phyloP scores from a whole-genome alignment of 2,113 vertebrate genomes.

The Ursus arctos region DNA sequence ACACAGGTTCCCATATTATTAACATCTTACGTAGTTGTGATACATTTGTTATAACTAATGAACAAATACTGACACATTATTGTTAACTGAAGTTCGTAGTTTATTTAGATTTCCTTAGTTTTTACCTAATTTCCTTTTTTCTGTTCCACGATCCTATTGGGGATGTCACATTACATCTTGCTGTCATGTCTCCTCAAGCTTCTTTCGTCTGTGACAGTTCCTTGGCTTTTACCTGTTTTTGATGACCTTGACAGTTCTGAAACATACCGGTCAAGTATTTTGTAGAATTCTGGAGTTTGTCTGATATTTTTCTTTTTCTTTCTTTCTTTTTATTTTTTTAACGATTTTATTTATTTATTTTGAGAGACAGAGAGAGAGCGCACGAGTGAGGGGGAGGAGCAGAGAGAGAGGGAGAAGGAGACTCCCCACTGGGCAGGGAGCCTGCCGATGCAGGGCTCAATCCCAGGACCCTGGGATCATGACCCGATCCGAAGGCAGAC shows the following conservation, averaged over 20 bases:
- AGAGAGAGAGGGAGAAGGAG: neutral
- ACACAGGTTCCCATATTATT: neutral
- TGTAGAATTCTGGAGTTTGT: neutral
- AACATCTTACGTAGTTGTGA: neutral
- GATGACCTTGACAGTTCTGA: slow-evolving; percentile 9
- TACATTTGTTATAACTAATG: neutral
- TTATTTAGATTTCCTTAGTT: neutral
- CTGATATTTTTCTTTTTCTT: neutral
- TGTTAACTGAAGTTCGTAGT: neutral
- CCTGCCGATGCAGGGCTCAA: no score
- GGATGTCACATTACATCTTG: neutral
- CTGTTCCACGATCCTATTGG: neutral
- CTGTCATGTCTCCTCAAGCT: neutral
- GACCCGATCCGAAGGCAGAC: no score
- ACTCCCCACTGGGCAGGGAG: neutral
- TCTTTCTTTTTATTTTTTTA: neutral
- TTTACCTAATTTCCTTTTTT: neutral
- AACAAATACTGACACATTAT: neutral
- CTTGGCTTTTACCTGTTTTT: neutral
- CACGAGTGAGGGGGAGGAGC: neutral
- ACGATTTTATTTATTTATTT: neutral
- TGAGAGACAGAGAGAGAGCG: no score
- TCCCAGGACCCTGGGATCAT: no score
- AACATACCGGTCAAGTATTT: neutral
- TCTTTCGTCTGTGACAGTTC: neutral